Base-by-base conservation (phyloP, 2,797 vertebrate genomes). In the Sparidentex hasta region DNA sequence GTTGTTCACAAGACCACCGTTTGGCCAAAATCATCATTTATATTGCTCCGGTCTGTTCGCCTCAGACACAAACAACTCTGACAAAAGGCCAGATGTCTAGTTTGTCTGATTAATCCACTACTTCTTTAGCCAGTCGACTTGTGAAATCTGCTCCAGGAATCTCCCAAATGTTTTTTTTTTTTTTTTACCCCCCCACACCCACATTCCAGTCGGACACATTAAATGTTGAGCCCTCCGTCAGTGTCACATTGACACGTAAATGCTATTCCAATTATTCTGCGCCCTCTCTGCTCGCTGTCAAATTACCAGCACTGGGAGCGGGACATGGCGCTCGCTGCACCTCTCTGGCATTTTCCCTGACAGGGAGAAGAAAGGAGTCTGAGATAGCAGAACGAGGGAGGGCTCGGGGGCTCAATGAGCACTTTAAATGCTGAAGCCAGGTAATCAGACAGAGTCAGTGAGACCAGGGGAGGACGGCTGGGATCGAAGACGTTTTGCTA, bases 231-330 rank as follows among this genome's bases (percentile, higher is more conserved):
- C 77, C 86, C 88, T 86, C 87, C 51, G 65, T 87, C 87, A 74
- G 89, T 88, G 88, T 92, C 92, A 92, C 87, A 89, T 80, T 90
- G 91, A 91, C 88, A 87, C 82, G 63, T 90, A 93, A 92, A 93
- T 90, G 91, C 89, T 94, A 92, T 88, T 91, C 93, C 90, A 94
- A 93, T 94, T 94, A 94, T 91, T 90, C 84, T 80, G 78, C 80
- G 77, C 84, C 86, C 86, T 88, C 88, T 87, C 83, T 82, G 83
- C 89, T 91, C 25, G 63, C 93, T 94, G 94, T 94, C 93, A 95
- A 93, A 94, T 94, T 93, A 92, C 86, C 83, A 62, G 88, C 38
- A 33, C 85, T 67, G 78, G 83, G 77, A 92, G 81, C 66, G 12
- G 79, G 89, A 91, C 90, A 83, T 55, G 82, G 83, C 69, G 91